These are phyloP conservation scores for Leucophora obtusa DNA, from an alignment of 2,888 invertebrate species.

Conservation along the genomic window DNA sequence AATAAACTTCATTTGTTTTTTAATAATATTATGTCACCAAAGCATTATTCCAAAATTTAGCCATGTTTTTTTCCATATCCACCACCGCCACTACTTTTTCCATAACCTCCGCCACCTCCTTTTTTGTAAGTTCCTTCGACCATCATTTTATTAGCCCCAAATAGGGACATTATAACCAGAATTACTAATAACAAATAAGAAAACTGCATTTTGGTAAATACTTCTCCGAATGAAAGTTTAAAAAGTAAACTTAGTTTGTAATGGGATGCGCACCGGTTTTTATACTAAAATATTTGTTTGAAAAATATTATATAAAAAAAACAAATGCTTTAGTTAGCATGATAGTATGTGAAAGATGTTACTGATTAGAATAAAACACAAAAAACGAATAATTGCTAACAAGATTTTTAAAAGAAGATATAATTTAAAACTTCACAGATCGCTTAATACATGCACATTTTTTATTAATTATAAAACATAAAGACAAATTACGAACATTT, in stretches of 20 bases:
- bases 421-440: too few relatives aligned
- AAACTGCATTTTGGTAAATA: constrained; percentile 33
- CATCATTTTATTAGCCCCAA: constrained; percentile 46
- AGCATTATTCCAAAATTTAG: background rate
- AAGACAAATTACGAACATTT: too few relatives aligned
- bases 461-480: too few relatives aligned
- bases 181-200: constrained; percentile 40
- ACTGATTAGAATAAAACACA: background rate
- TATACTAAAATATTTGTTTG: background rate
- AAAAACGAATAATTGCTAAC: background rate
- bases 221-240: constrained; percentile 1
- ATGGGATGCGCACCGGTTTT: background rate
- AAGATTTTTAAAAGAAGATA: background rate
- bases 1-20: background rate
- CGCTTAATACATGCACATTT: too few relatives aligned
- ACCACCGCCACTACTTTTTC: constrained; percentile 43
- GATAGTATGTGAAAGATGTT: background rate
- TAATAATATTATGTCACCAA: too few relatives aligned
- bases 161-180: constrained; percentile 38
- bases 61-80: constrained; percentile 20
- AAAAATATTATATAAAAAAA: too few relatives aligned
- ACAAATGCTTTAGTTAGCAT: too few relatives aligned
- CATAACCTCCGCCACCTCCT: constrained; percentile 22
- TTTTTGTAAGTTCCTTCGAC: constrained; percentile 51
- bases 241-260: constrained; percentile 1